phyloP scores from a whole-genome alignment of 2,888 invertebrate genomes.

The Meiosimyza decipiens region DNA sequence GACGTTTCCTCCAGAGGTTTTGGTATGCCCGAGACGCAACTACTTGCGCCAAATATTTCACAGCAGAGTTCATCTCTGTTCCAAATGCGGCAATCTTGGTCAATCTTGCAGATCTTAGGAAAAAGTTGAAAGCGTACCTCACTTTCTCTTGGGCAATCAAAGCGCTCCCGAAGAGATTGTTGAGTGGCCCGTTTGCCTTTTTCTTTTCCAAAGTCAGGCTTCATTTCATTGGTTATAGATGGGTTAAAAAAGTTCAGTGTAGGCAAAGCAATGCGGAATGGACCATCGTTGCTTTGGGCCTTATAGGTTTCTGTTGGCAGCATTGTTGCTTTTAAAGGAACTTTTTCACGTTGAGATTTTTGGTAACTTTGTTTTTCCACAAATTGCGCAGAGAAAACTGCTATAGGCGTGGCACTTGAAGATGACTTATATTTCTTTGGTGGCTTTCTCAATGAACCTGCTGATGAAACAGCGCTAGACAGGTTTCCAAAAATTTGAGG shows the following conservation, averaged over 20 bases:
- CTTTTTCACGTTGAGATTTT: conserved; percentile 33
- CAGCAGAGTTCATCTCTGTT: conserved; percentile 64
- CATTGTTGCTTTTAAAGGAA: background rate
- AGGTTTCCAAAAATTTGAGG: conserved; percentile 57
- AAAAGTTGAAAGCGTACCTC: conserved; percentile 66
- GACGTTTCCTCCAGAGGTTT: conserved; percentile 68
- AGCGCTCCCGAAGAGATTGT: conserved; percentile 52
- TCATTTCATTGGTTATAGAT: conserved; percentile 18
- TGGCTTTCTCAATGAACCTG: conserved; percentile 42
- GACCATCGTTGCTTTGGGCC: conserved; percentile 49
- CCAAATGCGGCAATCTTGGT: conserved; percentile 62
- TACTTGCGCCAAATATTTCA: conserved; percentile 67
- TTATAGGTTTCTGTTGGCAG: conserved; percentile 18
- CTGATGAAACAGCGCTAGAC: conserved; percentile 48
- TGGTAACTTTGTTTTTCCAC: conserved; percentile 41
- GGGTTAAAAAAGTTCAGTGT: conserved; percentile 51
- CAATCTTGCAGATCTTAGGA: conserved; percentile 62
- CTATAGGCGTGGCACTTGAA: conserved; percentile 1
- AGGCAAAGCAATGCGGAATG: conserved; percentile 60
- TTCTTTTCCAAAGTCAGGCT: conserved; percentile 59
- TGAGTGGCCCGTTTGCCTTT: conserved; percentile 54
- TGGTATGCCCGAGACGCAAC: conserved; percentile 73
- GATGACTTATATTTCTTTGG: conserved; percentile 48
- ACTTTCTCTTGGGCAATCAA: conserved; percentile 67
- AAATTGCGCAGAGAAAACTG: conserved; percentile 8